Evolutionary conservation across 1,140 invertebrate genomes (phyloP).

Genomic region (Hormaphis cornu): DNA sequence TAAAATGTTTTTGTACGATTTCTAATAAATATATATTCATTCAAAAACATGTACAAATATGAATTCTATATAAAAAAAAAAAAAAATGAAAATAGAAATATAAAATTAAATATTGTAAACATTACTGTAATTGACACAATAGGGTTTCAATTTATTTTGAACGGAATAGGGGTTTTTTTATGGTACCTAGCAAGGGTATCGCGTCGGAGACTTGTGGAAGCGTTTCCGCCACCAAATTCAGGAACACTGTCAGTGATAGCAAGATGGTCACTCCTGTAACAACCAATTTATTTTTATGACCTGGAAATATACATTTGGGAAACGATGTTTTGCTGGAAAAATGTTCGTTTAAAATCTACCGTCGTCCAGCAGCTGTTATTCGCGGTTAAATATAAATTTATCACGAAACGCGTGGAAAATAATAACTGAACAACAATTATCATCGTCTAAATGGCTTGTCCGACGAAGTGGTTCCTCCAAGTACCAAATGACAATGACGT

Average conservation of each 20-base stretch:
- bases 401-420: too few relatives aligned
- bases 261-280: conserved; percentile 98
- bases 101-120: conserved; percentile 22
- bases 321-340: conserved; percentile 17
- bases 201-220: conserved; percentile 90
- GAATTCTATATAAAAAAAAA: conserved; percentile 36
- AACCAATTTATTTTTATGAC: conserved; percentile 29
- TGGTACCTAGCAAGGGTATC: conserved; percentile 83
- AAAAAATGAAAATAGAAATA: conserved; percentile 33
- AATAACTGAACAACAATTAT: background rate
- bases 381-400: too few relatives aligned
- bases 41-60: conserved; percentile 35
- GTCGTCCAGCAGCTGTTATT: background rate
- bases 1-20: conserved; percentile 20
- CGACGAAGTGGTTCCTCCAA: conserved; percentile 31
- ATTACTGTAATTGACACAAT: conserved; percentile 16
- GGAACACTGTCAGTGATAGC: conserved; percentile 98
- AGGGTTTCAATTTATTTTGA: conserved; percentile 4
- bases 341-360: background rate
- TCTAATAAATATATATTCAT: conserved; percentile 21
- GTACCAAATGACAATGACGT: conserved; percentile 30
- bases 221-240: conserved; percentile 90
- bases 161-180: conserved; percentile 17
- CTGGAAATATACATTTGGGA: conserved; percentile 25
- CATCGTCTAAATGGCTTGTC: background rate